phyloP scores from a whole-genome alignment of 2,113 vertebrate species.

The Lamprotornis superbus region DNA sequence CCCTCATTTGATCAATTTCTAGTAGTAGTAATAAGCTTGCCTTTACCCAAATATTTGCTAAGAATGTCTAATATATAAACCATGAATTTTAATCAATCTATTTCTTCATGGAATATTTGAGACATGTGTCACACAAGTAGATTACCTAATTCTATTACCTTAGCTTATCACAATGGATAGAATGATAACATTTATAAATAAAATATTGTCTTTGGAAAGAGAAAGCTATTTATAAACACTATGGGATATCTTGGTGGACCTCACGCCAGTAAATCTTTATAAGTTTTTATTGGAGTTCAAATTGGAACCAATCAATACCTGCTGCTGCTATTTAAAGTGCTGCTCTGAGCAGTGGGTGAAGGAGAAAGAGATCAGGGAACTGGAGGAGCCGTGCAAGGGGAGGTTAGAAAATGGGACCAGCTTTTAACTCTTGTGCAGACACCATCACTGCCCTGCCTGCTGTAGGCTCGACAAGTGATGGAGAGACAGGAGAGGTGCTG shows the following conservation, averaged over 20 bases:
- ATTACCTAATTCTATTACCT: neutral
- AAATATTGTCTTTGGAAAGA: constrained; percentile 26
- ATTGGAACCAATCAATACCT: constrained; percentile 41
- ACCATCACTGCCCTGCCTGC: neutral
- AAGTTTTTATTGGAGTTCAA: neutral
- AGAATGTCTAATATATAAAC: neutral
- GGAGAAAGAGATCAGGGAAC: neutral
- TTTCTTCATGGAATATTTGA: neutral
- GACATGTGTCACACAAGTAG: neutral
- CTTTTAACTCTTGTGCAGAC: neutral
- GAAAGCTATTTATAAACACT: constrained; percentile 36
- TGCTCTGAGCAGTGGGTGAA: neutral
- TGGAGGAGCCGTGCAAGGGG: neutral
- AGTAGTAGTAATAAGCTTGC: neutral
- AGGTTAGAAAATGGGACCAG: neutral
- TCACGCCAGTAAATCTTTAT: neutral
- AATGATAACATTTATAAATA: constrained; percentile 48
- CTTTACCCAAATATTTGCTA: neutral
- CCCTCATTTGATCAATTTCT: neutral
- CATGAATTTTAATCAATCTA: neutral
- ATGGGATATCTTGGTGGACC: neutral
- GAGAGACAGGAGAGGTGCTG: neutral
- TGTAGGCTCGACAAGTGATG: neutral
- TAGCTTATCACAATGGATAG: neutral
- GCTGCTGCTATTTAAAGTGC: constrained; percentile 47